phyloP scores from a whole-genome alignment of 2,888 invertebrate genomes.

The Pyrrhia umbra region DNA sequence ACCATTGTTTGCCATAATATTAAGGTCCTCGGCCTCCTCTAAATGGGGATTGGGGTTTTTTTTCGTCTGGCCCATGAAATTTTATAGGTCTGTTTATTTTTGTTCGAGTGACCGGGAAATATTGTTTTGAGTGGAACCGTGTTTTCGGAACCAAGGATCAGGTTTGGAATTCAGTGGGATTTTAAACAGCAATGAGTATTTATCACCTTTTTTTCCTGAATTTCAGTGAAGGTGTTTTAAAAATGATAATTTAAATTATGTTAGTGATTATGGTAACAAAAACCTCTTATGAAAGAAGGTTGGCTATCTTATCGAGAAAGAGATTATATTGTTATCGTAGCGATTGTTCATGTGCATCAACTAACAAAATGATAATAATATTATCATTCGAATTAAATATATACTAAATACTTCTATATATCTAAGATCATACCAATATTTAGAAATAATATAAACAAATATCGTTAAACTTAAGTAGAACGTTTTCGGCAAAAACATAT shows the following conservation, averaged over 20 bases:
- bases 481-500: neutral
- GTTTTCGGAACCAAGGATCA: slow-evolving; percentile 14
- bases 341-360: neutral
- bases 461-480: too few species aligned
- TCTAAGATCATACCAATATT: slow-evolving; percentile 13
- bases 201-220: slow-evolving; percentile 1
- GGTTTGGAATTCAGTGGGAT: neutral
- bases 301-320: neutral
- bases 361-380: slow-evolving; percentile 1
- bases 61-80: slow-evolving; percentile 54
- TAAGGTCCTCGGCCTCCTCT: slow-evolving; percentile 53
- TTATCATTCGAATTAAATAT: slow-evolving; percentile 24
- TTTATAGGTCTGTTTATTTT: slow-evolving; percentile 54
- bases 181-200: slow-evolving; percentile 2
- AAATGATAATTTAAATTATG: neutral
- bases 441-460: slow-evolving; percentile 34
- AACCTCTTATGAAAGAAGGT: neutral
- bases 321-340: neutral
- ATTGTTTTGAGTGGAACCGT: slow-evolving; percentile 32
- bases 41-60: slow-evolving; percentile 49
- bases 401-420: slow-evolving; percentile 25
- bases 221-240: neutral
- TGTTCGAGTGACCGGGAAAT: slow-evolving; percentile 35
- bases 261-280: neutral
- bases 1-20: slow-evolving; percentile 58